Evolutionary conservation across 2,113 vertebrate species (phyloP), one percentile per base, ranked within the genome.

Genomic region (Eonycteris spelaea): DNA sequence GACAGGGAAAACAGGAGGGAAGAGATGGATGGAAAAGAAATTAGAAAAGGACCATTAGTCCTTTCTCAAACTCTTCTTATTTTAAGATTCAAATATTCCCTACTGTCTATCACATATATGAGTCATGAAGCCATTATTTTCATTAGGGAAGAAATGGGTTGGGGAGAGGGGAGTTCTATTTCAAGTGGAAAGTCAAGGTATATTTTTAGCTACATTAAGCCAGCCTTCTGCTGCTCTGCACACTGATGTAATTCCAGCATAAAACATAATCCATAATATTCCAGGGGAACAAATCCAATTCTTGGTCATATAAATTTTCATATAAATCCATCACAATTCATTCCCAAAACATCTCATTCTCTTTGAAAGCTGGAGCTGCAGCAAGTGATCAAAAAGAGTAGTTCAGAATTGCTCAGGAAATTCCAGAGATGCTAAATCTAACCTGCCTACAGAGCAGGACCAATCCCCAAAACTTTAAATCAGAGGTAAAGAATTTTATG

Each of bases 201-300:
- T 98, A 98, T 98, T 98, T 99, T 98, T 98, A 98, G 98, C 98
- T 98, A 98, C 98, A 98, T 98, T 98, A 98, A 98, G 97, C 98
- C 98, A 98, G 98, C 96, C 95, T 98, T 97, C 98, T 97, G 97
- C 98, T 98, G 97, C 97, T 98, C 97, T 96, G 98, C 98, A 98
- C 98, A 97, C 97, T 98, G 98, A 98, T 98, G 98, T 98, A 98
- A 99, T 98, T 98, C 98, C 98, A 98, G 98, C 98, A 98, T 98
- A 98, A 99, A 98, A 98, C 98, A 98, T 98, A 98, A 98, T 98
- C 98, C 98, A 97, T 98, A 98, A 98, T 98, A 99, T 99, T 98
- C 98, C 97, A 97, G 95, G 97, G 98, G 98, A 99, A 98, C 98
- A 98, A 98, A 98, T 98, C 98, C 98, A 98, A 98, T 98, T 98